A percentile compares a stretch with the other conserved stretches of the same genome.
These are phyloP conservation scores for Phyllotreta striolata DNA, from an alignment of 2,888 invertebrate genomes.

Conservation along the genomic window DNA sequence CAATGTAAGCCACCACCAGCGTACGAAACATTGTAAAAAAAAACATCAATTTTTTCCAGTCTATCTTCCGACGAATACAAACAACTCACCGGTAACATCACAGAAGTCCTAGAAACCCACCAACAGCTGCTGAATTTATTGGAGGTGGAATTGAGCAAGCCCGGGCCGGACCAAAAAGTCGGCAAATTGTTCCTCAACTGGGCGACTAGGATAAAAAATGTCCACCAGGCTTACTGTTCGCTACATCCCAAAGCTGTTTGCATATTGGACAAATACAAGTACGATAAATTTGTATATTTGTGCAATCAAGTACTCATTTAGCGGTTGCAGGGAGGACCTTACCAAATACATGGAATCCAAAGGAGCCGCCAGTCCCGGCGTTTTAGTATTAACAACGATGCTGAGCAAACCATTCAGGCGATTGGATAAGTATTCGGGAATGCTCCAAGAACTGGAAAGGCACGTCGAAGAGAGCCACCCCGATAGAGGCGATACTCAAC, in stretches of 20 bases:
- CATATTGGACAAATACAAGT: constrained; percentile 93
- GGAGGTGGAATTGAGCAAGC: constrained; percentile 79
- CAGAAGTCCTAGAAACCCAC: constrained; percentile 86
- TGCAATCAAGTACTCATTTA: background rate
- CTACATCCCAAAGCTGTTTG: constrained; percentile 95
- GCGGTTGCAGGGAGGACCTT: constrained; percentile 74
- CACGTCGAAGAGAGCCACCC: constrained; percentile 95
- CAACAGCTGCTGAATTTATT: constrained; percentile 80
- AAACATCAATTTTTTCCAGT: constrained; percentile 61
- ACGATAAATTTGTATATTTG: constrained; percentile 51
- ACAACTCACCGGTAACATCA: constrained; percentile 87
- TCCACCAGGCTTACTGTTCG: constrained; percentile 89
- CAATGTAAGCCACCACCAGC: constrained; percentile 72
- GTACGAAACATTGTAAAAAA: background rate
- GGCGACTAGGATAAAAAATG: constrained; percentile 81
- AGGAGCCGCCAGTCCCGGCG: constrained; percentile 85
- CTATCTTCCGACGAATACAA: constrained; percentile 85
- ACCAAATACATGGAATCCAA: constrained; percentile 88
- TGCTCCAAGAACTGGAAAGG: constrained; percentile 93
- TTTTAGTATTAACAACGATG: constrained; percentile 89
- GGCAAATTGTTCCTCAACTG: constrained; percentile 91
- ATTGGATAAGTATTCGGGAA: constrained; percentile 92
- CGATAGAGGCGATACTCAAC: constrained; percentile 95
- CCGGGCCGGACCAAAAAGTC: constrained; percentile 80
- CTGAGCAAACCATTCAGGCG: constrained; percentile 95